Percentiles rank a stretch among this genome's conserved stretches.
These are phyloP conservation scores for Belgica antarctica DNA, from an alignment of 2,888 invertebrate genomes.

Conservation along the genomic window DNA sequence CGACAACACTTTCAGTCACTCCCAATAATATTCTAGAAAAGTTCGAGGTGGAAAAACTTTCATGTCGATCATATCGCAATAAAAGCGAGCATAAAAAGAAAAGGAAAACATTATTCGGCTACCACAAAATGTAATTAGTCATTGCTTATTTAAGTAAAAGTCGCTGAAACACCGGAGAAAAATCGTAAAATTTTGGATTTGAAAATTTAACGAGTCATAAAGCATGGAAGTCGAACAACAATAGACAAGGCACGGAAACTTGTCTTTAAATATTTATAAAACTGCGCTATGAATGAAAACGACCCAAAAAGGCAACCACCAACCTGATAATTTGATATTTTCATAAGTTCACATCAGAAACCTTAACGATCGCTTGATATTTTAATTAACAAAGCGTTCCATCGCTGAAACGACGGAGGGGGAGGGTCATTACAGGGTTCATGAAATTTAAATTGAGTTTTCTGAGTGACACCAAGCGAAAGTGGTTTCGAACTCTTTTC, in stretches of 20 bases:
- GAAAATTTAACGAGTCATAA: conserved; percentile 28
- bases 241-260: conserved; percentile 12
- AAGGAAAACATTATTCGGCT: conserved; percentile 10
- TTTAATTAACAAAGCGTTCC: conserved; percentile 33
- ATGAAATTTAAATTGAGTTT: too few relatives aligned
- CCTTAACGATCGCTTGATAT: conserved; percentile 1
- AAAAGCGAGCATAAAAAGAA: too few relatives aligned
- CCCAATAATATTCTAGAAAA: neutral
- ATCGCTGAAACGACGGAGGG: neutral
- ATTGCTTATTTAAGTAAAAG: conserved; percentile 34
- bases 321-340: conserved; percentile 31
- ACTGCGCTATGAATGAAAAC: neutral
- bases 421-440: too few relatives aligned
- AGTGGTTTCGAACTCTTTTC: too few relatives aligned
- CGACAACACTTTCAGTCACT: neutral
- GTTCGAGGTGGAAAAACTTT: neutral
- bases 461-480: too few relatives aligned
- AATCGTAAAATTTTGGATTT: neutral
- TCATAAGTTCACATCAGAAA: neutral
- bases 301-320: neutral
- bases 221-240: neutral
- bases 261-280: conserved; percentile 24
- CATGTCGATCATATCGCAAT: conserved; percentile 10
- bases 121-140: conserved; percentile 29
- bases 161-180: neutral